A percentile compares a stretch with the other conserved stretches of the same genome.
phyloP scores from a whole-genome alignment of 2,113 vertebrate genomes.

The Baryphthengus martii region DNA sequence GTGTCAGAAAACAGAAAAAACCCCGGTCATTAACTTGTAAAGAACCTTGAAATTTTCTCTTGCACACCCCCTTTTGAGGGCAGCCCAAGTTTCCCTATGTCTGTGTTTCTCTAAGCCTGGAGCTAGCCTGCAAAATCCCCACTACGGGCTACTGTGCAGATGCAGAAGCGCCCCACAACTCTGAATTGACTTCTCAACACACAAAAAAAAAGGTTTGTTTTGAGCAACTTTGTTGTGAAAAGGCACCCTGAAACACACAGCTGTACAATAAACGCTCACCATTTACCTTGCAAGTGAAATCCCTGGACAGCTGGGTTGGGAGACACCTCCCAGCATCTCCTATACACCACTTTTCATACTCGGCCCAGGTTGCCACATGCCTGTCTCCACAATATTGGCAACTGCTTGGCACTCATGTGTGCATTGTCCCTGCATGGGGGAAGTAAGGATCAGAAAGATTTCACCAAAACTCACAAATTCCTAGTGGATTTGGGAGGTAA shows the following conservation, averaged over 20 bases:
- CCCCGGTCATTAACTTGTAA: not conserved
- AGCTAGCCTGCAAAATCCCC: not conserved
- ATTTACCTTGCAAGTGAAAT: not conserved
- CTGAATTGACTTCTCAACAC: not conserved
- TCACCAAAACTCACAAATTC: not conserved
- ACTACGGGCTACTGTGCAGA: not conserved
- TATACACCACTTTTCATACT: not conserved
- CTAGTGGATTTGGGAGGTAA: not conserved
- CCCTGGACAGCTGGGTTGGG: not conserved
- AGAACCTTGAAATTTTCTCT: not conserved
- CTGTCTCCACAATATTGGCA: not conserved
- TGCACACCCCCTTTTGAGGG: not conserved
- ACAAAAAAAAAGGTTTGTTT: not conserved
- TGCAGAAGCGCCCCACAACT: not conserved
- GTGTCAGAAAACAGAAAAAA: not conserved
- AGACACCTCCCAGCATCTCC: not conserved
- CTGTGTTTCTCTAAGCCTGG: not conserved
- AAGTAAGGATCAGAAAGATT: not conserved
- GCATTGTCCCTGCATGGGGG: not conserved
- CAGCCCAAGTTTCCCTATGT: not conserved
- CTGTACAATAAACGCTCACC: not conserved
- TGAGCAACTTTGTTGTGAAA: not conserved
- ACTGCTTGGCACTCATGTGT: fast-evolving
- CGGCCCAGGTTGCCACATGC: not conserved
- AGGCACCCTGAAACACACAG: not conserved